Percentiles rank a stretch among this genome's conserved stretches.
Conservation (phyloP, 2,888 invertebrate genomes). For the Carpatolechia fugitivella region DNA sequence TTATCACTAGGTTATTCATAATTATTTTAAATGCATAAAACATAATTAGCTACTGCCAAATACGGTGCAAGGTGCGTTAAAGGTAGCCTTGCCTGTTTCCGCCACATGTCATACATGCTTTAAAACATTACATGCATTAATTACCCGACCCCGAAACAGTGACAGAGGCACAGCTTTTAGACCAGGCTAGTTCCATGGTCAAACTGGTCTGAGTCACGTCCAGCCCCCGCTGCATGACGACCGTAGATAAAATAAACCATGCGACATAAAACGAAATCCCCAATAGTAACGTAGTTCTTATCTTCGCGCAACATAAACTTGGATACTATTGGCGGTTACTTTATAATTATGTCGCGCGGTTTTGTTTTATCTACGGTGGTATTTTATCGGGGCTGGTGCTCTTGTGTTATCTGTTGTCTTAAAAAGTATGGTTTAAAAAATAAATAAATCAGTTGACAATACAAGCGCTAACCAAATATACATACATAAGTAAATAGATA, state of each 20-base stretch:
- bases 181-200: background rate
- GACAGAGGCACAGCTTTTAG: background rate
- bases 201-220: background rate
- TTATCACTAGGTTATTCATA: background rate
- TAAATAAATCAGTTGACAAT: too few species aligned
- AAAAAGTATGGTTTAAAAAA: too few species aligned
- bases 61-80: background rate
- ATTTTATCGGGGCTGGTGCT: too few species aligned
- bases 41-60: background rate
- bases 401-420: too few species aligned
- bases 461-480: too few species aligned
- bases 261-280: background rate
- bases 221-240: too few species aligned
- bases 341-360: too few species aligned
- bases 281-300: too few species aligned
- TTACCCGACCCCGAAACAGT: constrained; percentile 1
- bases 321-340: too few species aligned
- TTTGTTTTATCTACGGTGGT: too few species aligned
- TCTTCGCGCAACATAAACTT: too few species aligned
- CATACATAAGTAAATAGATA: background rate
- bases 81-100: background rate
- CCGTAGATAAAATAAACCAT: too few species aligned
- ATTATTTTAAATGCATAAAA: background rate
- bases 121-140: background rate
- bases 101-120: background rate